Evolutionary conservation across 35 echinoderm and acorn worm genomes (phyloP), one percentile per base, ranked within the genome.

Genomic region (Diadema setosum): DNA sequence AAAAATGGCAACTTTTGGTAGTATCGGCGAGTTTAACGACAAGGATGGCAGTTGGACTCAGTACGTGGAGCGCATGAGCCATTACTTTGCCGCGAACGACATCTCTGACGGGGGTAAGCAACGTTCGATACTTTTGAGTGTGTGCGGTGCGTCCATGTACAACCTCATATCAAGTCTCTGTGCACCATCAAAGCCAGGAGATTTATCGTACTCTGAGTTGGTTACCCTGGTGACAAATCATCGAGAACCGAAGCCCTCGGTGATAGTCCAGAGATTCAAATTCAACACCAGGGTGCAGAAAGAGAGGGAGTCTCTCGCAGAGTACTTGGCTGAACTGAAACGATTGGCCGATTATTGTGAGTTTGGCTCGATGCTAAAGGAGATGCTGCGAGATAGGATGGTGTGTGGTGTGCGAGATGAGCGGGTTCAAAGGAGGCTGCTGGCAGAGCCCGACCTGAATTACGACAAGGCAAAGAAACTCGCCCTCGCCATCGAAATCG

Each of bases 241-340:
- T 88, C 86, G 40, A 15, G 57, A 86, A 16, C 93, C 93, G 5
- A 81, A 58, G n/a, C 75, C 85, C 16, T 75, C 87, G 2, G 75
- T 83, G 11, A 93, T 93, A 48, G 45, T 83, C 41, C 74, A 89
- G 33, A 45, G 78, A 36, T 93, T 89, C 45, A 29, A 65, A 12
- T 93, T 93, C 37, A 44, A 87, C 35, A 93, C 83, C 32, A 15
- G 86, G 9, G 85, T 83, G 49, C 91, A 93, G 32, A 63, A 58
- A 14, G 32, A 39, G 12, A 32, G 31, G 32, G 87, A 90, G 78
- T 27, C 61, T 36, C 49, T 90, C 1, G 16, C 45, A 24, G 58
- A 33, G 20, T 93, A 93, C 42, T 33, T 93, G 33, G 74, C 86
- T 40, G 60, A 81, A n/a, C 39, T 93, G 18, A 80, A 78, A 39